Base-by-base conservation (phyloP, 2,888 invertebrate genomes). In the Mythimna albipuncta region DNA sequence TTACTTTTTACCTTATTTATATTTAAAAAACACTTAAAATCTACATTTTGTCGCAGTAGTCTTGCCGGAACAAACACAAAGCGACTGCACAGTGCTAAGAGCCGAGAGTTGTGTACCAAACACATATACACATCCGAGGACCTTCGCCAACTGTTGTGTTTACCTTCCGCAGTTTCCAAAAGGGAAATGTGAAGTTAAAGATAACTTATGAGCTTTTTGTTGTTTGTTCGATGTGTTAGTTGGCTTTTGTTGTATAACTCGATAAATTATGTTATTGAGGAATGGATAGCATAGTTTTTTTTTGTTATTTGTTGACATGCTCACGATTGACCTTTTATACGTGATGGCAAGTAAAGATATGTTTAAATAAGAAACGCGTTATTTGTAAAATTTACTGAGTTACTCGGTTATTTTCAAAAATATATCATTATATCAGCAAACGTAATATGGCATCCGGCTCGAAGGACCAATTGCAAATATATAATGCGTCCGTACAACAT, bases 11-110 rank as follows among this genome's bases (percentile, higher is more conserved):
- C 11, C 3, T 38, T 9, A 9, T 2, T 7, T 9, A 9, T 38
- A 52, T n/a, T 19, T n/a, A 52, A 54, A 52, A 6, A 54, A 59
- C 2, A 38, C 50, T 6, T 32, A 19, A 32, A 59, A 50, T 11
- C 38, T 16, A 35, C 10, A 65, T 65, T 72, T 63, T 2, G 2
- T 21, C 35, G n/a, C 72, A 61, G 59, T n/a, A 71, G 65, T 66
- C 38, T 26, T 54, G 5, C 58, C 84, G 77, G 84, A 82, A 83
- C 81, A 80, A 83, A 82, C 54, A 81, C 0, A 2, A 21, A 4
- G n/a, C 2, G 58, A 64, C 58, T 47, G 47, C 57, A 79, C 58
- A 64, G 67, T 64, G 32, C 21, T 6, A 41, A 69, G 59, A 66
- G 63, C 35, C 38, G 66, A 71, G 61, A 64, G 68, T 61, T 73